Base-by-base conservation (phyloP, 2,888 invertebrate species). In the Cosmopolites sordidus region DNA sequence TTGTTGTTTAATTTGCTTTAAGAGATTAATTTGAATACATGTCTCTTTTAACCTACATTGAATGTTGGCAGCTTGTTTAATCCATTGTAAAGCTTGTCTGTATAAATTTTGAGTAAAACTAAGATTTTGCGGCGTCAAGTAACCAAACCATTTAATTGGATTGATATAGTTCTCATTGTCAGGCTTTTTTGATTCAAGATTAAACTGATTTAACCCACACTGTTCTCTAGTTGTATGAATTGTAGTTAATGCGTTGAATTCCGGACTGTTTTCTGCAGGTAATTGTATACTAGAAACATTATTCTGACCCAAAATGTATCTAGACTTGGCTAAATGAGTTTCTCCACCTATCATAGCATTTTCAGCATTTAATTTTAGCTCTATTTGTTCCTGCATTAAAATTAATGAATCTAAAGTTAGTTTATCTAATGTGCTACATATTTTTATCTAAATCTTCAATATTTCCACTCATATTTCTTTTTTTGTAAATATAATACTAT, bases 61-160 rank as follows among this genome's bases (percentile, higher is more conserved):
- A 44, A 87, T 73, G 74, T 88, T 89, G 0, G 81, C 83, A 67
- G 83, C 80, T 68, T 87, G 83, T 9, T 84, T 78, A 29, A 82
- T 75, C 68, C 82, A 78, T 53, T 84, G 82, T 5, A 90, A 65
- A 1, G 86, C 79, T 62, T 83, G 83, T 64, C 83, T 82, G 68
- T 90, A 94, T 63, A 83, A 80, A 47, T 77, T 79, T 67, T 89
- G 89, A 0, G 92, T 89, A 60, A 78, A 79, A 63, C 85, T 82
- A 65, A 94, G 74, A 67, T 85, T 84, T 65, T 86, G 84, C 0
- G 93, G 92, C 0, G 92, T 89, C 29, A 94, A 73, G 33, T 91
- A 81, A 9, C 92, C 92, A 76, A 93, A 94, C 92, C 92, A 92
- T 59, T 82, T 83, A 22, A 92, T 69, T 0, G 93, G 92, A 70